Evolutionary conservation across 2,888 invertebrate species (phyloP).

Genomic region (Ametastegia equiseti): DNA sequence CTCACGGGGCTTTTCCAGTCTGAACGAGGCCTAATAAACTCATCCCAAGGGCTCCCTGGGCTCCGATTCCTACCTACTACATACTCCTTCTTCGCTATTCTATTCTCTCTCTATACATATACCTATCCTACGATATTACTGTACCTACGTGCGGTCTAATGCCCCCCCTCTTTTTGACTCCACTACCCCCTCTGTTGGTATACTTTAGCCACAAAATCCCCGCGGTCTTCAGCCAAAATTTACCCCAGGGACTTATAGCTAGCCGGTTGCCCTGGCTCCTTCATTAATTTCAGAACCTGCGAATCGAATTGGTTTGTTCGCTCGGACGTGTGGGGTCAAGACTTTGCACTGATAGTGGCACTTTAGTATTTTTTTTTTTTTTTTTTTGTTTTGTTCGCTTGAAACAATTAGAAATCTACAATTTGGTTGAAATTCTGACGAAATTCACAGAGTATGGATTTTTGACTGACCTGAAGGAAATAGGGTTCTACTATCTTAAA

Average conservation of each 20-base stretch:
- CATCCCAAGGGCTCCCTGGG: background rate
- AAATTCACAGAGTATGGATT: too few relatives aligned
- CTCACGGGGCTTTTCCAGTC: constrained; percentile 6
- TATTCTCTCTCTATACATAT: background rate
- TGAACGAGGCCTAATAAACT: constrained; percentile 31
- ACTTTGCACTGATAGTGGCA: too few relatives aligned
- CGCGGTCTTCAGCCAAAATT: constrained; percentile 36
- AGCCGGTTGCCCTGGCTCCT: too few relatives aligned
- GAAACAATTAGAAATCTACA: too few relatives aligned
- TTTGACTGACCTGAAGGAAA: too few relatives aligned
- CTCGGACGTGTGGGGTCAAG: too few relatives aligned
- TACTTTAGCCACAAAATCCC: constrained; percentile 23
- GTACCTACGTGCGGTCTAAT: constrained; percentile 4
- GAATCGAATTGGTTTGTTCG: background rate
- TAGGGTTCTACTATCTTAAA: too few relatives aligned
- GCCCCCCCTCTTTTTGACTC: background rate
- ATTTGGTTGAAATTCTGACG: too few relatives aligned
- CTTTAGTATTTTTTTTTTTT: too few relatives aligned
- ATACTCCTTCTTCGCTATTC: constrained; percentile 6
- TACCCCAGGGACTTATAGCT: background rate
- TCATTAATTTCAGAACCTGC: constrained; percentile 5
- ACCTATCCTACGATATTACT: constrained; percentile 21
- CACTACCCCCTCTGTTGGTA: too few relatives aligned
- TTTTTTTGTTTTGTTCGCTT: too few relatives aligned
- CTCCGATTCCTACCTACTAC: background rate